Evolutionary conservation across 23 tunicate species (phyloP), one percentile per base, ranked within the genome.

Genomic region (Halocynthia aurantium): DNA sequence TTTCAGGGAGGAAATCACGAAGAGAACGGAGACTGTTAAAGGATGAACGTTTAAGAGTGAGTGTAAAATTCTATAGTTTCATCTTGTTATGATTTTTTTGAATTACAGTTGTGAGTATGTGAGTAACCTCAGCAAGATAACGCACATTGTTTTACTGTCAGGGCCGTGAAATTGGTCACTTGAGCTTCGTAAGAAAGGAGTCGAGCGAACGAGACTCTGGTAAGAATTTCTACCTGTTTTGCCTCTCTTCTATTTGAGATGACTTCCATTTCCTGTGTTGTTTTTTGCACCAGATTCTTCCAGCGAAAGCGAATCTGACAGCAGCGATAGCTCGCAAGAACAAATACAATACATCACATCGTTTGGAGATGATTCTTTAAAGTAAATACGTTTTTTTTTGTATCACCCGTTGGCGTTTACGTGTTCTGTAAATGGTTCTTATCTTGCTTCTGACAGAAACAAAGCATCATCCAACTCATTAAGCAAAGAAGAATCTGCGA

Each of bases 1-100:
- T 92, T 85, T 78, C 98, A 44, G 98, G 98, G 10, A 86, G 89
- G 73, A 83, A 86, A 56, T 86, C 92, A n/a, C 73, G 98, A 51
- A 73, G 98, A 13, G 89, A 92, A 70, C 70, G 98, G 18, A 78
- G 91, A 61, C 68, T 81, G 12, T 51, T 86, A 53, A 86, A 82
- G 75, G 98, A 92, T 80, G 75, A 81, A 55, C 52, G 85, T 69
- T 61, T 92, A 22, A 92, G 79, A 73, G 98, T 92, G 15, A 10
- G 61, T 49, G 10, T 1, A 15, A 18, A n/a, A 15, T 62, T 61
- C 15, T 5, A 76, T 15, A 62, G 4, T 62, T 76, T 31, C 2
- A 2, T 44, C 58, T 76, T 76, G 15, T 10, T 58, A 0, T 76
- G 10, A n/a, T 5, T 5, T 10, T n/a, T 15, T 62, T 76, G 2